These are phyloP conservation scores for Lates japonicus DNA, from an alignment of 2,797 vertebrate genomes.

Conservation along the genomic window DNA sequence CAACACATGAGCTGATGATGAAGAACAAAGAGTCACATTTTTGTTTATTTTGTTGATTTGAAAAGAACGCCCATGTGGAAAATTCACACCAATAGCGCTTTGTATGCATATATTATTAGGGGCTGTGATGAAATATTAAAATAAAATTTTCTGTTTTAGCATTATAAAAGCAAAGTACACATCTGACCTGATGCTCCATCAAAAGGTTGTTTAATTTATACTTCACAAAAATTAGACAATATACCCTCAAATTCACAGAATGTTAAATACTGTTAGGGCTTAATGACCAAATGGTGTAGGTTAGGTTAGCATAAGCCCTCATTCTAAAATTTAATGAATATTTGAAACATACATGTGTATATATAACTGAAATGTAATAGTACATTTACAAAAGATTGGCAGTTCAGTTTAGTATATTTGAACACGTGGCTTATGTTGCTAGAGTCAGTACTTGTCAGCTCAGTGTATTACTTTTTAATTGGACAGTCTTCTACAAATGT, in stretches of 20 bases:
- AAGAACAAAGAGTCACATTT: neutral
- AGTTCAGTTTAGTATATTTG: neutral
- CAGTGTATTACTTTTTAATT: neutral
- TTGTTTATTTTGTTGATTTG: neutral
- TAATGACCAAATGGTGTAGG: neutral
- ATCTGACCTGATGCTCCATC: neutral
- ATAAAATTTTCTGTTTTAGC: neutral
- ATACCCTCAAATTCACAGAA: neutral
- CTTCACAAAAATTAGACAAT: neutral
- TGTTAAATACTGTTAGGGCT: neutral
- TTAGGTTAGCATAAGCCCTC: neutral
- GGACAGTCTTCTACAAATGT: neutral
- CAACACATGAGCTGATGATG: conserved; percentile 9
- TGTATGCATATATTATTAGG: neutral
- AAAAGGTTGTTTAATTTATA: neutral
- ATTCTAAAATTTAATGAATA: neutral
- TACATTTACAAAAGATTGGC: neutral
- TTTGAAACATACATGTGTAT: neutral
- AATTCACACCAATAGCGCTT: neutral
- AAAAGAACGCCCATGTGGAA: neutral
- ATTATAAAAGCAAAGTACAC: neutral
- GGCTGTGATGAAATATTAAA: neutral
- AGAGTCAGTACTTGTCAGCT: neutral
- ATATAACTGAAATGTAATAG: neutral
- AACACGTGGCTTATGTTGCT: neutral